Base-by-base conservation (phyloP, 1,140 invertebrate species). In the Monochamus saltuarius region DNA sequence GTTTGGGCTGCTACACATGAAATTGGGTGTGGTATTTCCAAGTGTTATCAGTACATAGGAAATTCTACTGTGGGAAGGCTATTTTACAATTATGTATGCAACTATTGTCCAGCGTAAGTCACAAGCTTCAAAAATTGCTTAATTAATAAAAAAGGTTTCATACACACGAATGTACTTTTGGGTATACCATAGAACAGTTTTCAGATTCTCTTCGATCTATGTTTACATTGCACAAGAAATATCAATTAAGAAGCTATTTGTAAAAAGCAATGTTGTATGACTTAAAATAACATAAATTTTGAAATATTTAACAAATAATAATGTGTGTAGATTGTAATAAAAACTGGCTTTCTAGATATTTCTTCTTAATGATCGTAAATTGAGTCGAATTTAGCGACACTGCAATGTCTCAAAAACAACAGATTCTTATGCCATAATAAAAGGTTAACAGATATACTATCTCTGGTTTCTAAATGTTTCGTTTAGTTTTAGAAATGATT, bases 31-130 rank as follows among this genome's bases (percentile, higher is more conserved):
- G 90, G 89, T 0, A 82, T 89, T 64, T 81, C 87, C 7, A 82
- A 86, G 64, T 93, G 90, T 66, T 71, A n/a, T 61, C 73, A 35
- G 80, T 81, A 59, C 11, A 10, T 10, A 4, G 39, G 57, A 8
- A 22, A 59, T 46, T 46, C 61, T 17, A 61, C 46, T n/a, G 65
- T 67, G 14, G 80, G 75, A 10, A 84, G 84, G 39, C 78, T 77
- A 53, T 92, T 86, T 75, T 92, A 84, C 76, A 90, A 87, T 76
- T 93, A 93, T 73, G 85, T 93, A n/a, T 93, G 90, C 75, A 91
- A 92, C 78, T 93, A 93, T 74, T 92, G 90, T 74, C 90, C 90
- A 1, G 85, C 84, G 90, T 91, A 82, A 86, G 85, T 82, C 16
- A 22, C 7, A 9, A 17, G 11, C 13, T 53, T 34, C 19, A 53